Evolutionary conservation across 2,797 vertebrate genomes (phyloP).

Genomic region (Cephalopachus bancanus): DNA sequence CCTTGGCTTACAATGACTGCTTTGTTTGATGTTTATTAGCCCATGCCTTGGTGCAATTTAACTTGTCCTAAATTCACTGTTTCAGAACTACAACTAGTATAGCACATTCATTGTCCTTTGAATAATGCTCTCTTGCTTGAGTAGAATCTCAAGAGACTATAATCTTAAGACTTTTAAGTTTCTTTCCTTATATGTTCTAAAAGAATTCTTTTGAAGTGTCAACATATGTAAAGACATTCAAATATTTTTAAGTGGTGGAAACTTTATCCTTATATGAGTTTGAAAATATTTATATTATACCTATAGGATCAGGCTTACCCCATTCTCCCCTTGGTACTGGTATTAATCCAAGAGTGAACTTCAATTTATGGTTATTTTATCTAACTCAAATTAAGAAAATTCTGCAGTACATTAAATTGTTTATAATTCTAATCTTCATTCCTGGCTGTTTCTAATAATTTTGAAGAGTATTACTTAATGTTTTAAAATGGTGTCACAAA

Average conservation of each 20-base stretch:
- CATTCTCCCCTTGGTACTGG: neutral
- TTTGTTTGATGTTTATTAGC: slow-evolving; percentile 82
- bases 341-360: neutral
- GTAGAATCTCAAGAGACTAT: slow-evolving; percentile 6
- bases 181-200: neutral
- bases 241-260: slow-evolving; percentile 14
- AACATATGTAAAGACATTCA: slow-evolving; percentile 31
- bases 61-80: slow-evolving; percentile 82
- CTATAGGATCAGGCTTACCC: neutral
- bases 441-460: neutral
- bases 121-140: slow-evolving; percentile 52
- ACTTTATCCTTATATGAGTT: neutral
- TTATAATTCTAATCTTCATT: slow-evolving; percentile 28
- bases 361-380: slow-evolving; percentile 20
- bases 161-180: neutral
- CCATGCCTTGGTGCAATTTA: slow-evolving; percentile 54
- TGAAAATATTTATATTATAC: neutral
- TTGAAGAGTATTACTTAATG: neutral
- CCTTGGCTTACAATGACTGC: slow-evolving; percentile 70
- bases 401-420: neutral
- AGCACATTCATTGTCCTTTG: slow-evolving; percentile 59
- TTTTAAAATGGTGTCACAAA: neutral
- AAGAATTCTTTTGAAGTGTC: slow-evolving; percentile 13
- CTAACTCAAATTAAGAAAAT: neutral
- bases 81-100: neutral